These are phyloP conservation scores for Drosophila gunungcola DNA, from an alignment of 1,140 invertebrate species.

Conservation along the genomic window DNA sequence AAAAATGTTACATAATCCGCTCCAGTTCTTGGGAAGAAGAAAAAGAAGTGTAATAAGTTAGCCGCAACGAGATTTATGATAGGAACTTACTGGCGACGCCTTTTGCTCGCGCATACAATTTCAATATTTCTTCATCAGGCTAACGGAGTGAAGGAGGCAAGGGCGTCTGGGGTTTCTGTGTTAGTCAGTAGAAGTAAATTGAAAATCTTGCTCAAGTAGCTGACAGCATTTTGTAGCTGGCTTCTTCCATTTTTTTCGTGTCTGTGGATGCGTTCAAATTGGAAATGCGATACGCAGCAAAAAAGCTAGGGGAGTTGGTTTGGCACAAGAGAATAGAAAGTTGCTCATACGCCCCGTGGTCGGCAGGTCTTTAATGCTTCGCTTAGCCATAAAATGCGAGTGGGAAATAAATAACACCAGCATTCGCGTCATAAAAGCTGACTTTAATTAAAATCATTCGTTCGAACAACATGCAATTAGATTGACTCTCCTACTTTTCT, in stretches of 20 bases:
- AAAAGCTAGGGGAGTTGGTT: conserved; percentile 20
- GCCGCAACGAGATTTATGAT: conserved; percentile 73
- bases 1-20: conserved; percentile 22
- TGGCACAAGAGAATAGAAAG: conserved; percentile 30
- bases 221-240: conserved; percentile 42
- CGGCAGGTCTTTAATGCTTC: conserved; percentile 43
- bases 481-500: conserved; percentile 19
- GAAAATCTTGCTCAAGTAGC: conserved; percentile 76
- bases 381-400: conserved; percentile 36
- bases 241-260: conserved; percentile 8
- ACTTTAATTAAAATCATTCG: conserved; percentile 73
- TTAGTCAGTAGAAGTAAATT: conserved; percentile 55
- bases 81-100: conserved; percentile 61
- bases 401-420: conserved; percentile 51
- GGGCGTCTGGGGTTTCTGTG: conserved; percentile 4
- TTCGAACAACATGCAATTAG: conserved; percentile 58
- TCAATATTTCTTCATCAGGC: conserved; percentile 76
- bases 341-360: conserved; percentile 68
- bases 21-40: not conserved
- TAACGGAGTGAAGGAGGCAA: conserved; percentile 25
- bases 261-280: conserved; percentile 66
- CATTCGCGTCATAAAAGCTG: conserved; percentile 72
- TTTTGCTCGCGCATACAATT: conserved; percentile 62
- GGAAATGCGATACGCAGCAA: conserved; percentile 61
- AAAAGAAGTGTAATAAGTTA: conserved; percentile 26